These are phyloP conservation scores for Eciton burchellii DNA, from an alignment of 1,140 invertebrate species.

Conservation along the genomic window DNA sequence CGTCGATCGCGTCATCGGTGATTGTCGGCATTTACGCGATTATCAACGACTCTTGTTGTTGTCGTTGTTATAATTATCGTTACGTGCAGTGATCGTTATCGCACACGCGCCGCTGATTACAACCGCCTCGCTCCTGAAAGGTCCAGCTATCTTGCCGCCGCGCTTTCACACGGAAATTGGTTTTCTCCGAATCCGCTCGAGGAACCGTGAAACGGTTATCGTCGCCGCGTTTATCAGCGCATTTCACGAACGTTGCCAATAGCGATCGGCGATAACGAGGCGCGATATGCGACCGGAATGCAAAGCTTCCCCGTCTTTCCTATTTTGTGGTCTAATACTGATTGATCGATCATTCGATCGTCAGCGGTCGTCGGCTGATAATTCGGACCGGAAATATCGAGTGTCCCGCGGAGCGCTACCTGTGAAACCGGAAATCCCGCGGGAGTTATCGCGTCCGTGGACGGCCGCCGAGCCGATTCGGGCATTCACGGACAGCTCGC, in stretches of 20 bases:
- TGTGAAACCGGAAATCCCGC: not conserved
- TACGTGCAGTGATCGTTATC: no score
- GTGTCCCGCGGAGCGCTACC: not conserved
- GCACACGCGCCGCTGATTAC: no score
- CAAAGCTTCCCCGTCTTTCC: not conserved
- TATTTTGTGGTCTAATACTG: not conserved
- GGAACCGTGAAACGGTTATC: no score
- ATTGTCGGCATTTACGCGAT: not conserved
- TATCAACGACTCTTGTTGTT: not conserved
- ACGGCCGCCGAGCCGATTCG: not conserved
- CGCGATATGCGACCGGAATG: not conserved
- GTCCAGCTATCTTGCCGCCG: no score
- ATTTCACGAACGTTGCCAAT: not conserved
- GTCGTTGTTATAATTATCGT: no score
- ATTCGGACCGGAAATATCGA: not conserved
- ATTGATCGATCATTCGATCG: no score
- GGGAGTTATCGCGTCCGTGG: conserved; percentile 20
- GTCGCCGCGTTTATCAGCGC: not conserved
- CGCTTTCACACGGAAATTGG: no score
- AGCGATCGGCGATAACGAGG: not conserved
- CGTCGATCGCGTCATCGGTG: not conserved
- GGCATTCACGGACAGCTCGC: not conserved
- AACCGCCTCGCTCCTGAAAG: no score
- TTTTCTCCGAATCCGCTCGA: no score
- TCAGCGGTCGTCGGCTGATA: no score